Percentiles rank a stretch among this genome's conserved stretches.
Evolutionary conservation across 2,113 vertebrate genomes (phyloP).

Genomic region (Gnathonemus echidnorhynchus): DNA sequence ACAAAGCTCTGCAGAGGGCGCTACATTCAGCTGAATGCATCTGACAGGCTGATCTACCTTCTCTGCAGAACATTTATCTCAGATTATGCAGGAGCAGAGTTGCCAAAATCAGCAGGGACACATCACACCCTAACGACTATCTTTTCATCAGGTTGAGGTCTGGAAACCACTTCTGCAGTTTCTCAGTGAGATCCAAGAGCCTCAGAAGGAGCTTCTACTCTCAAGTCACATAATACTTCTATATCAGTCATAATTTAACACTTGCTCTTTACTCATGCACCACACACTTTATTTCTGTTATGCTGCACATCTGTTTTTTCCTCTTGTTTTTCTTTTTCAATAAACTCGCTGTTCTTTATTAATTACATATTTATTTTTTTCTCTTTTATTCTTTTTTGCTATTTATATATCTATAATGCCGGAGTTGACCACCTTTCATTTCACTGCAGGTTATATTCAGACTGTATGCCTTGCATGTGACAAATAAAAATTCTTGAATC

Average conservation of each 20-base stretch:
- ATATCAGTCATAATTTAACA: neutral
- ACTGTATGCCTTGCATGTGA: neutral
- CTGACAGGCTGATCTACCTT: neutral
- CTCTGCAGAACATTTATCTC: neutral
- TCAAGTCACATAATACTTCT: neutral
- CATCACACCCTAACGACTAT: neutral
- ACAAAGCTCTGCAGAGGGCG: neutral
- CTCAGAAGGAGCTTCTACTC: neutral
- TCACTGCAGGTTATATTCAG: neutral
- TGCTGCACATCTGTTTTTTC: neutral
- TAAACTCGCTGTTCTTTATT: neutral
- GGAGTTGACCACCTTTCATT: neutral
- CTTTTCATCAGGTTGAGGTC: neutral
- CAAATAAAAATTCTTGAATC: neutral
- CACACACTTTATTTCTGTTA: neutral
- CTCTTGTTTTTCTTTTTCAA: neutral
- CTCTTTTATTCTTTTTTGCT: neutral
- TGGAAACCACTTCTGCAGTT: neutral
- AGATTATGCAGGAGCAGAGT: neutral
- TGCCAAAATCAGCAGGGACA: neutral
- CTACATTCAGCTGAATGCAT: neutral
- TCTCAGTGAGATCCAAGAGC: neutral
- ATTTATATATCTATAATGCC: neutral
- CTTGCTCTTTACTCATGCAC: neutral
- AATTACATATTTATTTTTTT: neutral